phyloP scores from a whole-genome alignment of 2,113 vertebrate genomes.

The Onychostoma macrolepis region DNA sequence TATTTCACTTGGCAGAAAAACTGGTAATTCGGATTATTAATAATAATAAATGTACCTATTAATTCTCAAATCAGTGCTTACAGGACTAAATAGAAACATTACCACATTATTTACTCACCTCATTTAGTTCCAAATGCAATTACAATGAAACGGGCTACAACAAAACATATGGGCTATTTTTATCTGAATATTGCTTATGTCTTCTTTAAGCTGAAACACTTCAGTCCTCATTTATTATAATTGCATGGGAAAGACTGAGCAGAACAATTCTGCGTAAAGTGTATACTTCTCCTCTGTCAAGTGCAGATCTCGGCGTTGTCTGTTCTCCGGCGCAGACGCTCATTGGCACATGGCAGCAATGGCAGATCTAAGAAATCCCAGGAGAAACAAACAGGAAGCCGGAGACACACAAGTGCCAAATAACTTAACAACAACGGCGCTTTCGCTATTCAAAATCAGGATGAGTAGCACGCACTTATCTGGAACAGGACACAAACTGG shows the following conservation, averaged over 20 bases:
- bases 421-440: neutral
- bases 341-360: conserved; percentile 20
- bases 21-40: neutral
- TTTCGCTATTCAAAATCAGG: neutral
- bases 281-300: conserved; percentile 9
- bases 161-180: neutral
- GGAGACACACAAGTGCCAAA: conserved; percentile 3
- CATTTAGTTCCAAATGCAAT: neutral
- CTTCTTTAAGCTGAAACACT: neutral
- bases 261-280: neutral
- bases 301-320: neutral
- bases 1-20: neutral
- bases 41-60: neutral
- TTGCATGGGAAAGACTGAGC: neutral
- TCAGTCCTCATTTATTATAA: conserved; percentile 16
- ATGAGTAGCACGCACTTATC: neutral
- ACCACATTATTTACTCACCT: neutral
- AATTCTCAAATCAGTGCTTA: neutral
- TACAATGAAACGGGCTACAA: neutral
- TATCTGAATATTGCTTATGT: neutral
- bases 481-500: conserved; percentile 4
- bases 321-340: conserved; percentile 25
- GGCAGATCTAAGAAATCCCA: conserved; percentile 27
- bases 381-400: conserved; percentile 28
- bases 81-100: too few species aligned